Evolutionary conservation across 2,797 vertebrate genomes (phyloP), one percentile per base, ranked within the genome.

Genomic region (Acrossocheilus wenchowensis): DNA sequence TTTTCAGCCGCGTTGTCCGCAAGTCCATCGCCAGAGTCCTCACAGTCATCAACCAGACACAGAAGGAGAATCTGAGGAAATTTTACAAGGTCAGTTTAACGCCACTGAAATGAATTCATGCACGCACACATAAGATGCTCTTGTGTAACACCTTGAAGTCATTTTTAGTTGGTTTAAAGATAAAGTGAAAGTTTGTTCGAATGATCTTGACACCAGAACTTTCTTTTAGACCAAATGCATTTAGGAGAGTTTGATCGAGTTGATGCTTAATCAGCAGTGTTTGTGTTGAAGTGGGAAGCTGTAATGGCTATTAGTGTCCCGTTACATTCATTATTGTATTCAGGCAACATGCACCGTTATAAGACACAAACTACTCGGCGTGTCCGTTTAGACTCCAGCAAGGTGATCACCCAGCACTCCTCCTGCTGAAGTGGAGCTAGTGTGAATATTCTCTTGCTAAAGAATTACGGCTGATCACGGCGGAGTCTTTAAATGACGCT

Each of bases 11-110:
- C 0, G 98, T 99, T 82, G 98, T 99, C 80, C 97, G 98, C 3
- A 99, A 99, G 87, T 99, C 98, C 87, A 99, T 99, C 0, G 98
- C 98, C 92, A 95, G 98, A 87, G 98, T 99, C 54, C 91, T 99
- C 81, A 99, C 98, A 2, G 98, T 99, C 60, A 99, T 99, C 94
- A 99, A 99, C 92, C 98, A 99, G 95, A 99, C 98, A 19, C 98
- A 99, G 94, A 99, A 99, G 83, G 98, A 99, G 94, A 99, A 99
- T 90, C 92, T 99, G 92, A 96, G 98, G 92, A 99, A 99, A 88
- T 99, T 99, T 90, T 99, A 99, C 92, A 99, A 99, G 96, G 98
- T 98, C 69, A 83, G 89, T 86, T 34, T 77, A 45, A 36, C 7
- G 3, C 19, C 6, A 5, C 12, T n/a, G 6, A 30, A 19, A 45